Percentiles rank a stretch among this genome's conserved stretches.
These are phyloP conservation scores for Strix uralensis DNA, from an alignment of 2,113 vertebrate genomes.

Conservation along the genomic window DNA sequence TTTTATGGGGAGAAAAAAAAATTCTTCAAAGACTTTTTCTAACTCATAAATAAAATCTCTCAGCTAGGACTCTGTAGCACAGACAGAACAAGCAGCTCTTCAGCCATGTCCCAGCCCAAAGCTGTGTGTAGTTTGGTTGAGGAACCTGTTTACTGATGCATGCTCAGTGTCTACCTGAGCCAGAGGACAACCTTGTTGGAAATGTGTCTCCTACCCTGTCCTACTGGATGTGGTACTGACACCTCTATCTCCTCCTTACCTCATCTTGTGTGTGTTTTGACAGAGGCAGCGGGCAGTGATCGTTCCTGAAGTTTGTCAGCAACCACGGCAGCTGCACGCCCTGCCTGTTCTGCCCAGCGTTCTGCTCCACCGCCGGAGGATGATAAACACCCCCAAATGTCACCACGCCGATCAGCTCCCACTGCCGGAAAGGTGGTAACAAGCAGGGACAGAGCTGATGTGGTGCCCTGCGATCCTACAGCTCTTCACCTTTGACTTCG, in stretches of 20 bases:
- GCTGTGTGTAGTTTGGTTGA: neutral
- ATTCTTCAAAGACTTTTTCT: neutral
- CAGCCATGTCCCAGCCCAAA: neutral
- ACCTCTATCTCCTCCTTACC: neutral
- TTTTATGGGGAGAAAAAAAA: neutral
- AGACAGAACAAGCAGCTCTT: neutral
- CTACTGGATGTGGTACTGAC: neutral
- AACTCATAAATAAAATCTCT: neutral
- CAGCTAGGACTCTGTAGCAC: neutral
- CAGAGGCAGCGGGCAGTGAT: conserved; percentile 10
- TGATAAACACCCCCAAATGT: neutral
- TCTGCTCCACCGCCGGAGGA: neutral
- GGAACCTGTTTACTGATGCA: neutral
- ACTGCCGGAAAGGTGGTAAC: neutral
- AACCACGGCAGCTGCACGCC: neutral
- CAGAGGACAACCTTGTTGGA: neutral
- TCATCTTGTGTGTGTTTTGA: conserved; percentile 25
- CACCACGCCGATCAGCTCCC: neutral
- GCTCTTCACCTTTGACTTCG: neutral
- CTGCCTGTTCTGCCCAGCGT: neutral
- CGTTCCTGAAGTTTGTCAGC: neutral
- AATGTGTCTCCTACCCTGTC: neutral
- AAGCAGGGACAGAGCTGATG: neutral
- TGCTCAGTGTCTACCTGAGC: neutral
- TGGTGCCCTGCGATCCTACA: neutral